Percentiles rank a stretch among this genome's conserved stretches.
phyloP scores from a whole-genome alignment of 2,888 invertebrate species.

The Amorpha juglandis region DNA sequence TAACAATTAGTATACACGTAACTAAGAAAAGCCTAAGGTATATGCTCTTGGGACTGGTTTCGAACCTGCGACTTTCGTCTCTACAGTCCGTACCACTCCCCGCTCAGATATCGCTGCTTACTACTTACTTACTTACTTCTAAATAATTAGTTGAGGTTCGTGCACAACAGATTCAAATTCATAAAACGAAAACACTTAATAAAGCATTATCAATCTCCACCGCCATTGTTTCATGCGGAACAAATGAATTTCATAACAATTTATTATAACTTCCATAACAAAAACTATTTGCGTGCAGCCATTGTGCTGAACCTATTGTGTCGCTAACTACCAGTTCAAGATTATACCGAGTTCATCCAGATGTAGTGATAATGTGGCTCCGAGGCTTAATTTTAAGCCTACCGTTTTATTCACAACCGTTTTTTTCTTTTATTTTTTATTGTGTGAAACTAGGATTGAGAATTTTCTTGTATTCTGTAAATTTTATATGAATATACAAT shows the following conservation, averaged over 20 bases:
- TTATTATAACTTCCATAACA: conserved; percentile 23
- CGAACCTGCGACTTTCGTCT: too few relatives aligned
- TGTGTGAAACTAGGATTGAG: neutral
- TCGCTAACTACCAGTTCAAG: conserved; percentile 14
- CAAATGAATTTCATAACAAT: conserved; percentile 24
- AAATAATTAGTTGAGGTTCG: too few relatives aligned
- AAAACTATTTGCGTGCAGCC: conserved; percentile 26
- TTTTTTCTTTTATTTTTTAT: neutral
- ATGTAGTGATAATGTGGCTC: conserved; percentile 9
- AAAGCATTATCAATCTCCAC: neutral
- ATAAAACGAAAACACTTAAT: too few relatives aligned
- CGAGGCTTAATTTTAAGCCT: conserved; percentile 17
- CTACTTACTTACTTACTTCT: too few relatives aligned
- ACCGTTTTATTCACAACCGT: conserved; percentile 10
- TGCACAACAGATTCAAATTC: too few relatives aligned
- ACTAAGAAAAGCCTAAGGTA: too few relatives aligned
- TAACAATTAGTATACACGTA: too few relatives aligned
- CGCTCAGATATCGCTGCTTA: too few relatives aligned
- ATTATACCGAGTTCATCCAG: conserved; percentile 16
- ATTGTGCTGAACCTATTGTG: conserved; percentile 34
- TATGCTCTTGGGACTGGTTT: too few relatives aligned
- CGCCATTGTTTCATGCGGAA: conserved; percentile 12
- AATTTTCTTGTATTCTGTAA: neutral
- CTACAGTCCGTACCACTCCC: too few relatives aligned
- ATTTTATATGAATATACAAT: neutral